Base-by-base conservation (phyloP, 2,797 vertebrate species). In the Graptemys geographica region DNA sequence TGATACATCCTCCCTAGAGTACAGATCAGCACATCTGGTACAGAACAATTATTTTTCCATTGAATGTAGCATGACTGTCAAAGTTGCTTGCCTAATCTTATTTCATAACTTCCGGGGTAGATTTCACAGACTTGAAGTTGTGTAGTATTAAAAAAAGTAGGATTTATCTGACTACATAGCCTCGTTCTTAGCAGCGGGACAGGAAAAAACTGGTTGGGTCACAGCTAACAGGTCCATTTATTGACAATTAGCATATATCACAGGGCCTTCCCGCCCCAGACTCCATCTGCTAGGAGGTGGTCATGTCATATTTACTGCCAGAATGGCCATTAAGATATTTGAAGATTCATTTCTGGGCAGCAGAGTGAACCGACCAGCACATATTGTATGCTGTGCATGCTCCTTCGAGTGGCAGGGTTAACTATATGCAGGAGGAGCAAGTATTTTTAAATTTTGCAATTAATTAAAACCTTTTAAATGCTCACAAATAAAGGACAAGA, bases 401-500 rank as follows among this genome's bases (percentile, higher is more conserved):
- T 83, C 55, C 49, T 51, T 90, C 53, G 31, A 2, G 47, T 2
- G 33, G 57, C 59, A 88, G n/a, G 55, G 53, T 5, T 53, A 28
- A 44, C 10, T 44, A 76, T 49, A 62, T 9, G 65, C 55, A 69
- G 2, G 79, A 33, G 83, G 16, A n/a, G 53, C 0, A 11, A 12
- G 23, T 11, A 52, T n/a, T 78, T 85, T 92, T 1, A 78, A 47
- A 81, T 83, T 28, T 28, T 53, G 27, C 27, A 37, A 15, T 41
- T n/a, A 11, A 62, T 91, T 15, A 95, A 80, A 90, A 55, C 84
- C 41, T 44, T 65, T 49, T 11, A 74, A 92, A 53, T 4, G 27
- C 15, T 4, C 4, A 8, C 72, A 53, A 55, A 31, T 53, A 84
- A 87, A 41, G 69, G 41, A 0, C 47, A 90, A 80, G 62, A 76